Evolutionary conservation across 2,797 vertebrate genomes (phyloP).

Genomic region (Zalophus californianus): DNA sequence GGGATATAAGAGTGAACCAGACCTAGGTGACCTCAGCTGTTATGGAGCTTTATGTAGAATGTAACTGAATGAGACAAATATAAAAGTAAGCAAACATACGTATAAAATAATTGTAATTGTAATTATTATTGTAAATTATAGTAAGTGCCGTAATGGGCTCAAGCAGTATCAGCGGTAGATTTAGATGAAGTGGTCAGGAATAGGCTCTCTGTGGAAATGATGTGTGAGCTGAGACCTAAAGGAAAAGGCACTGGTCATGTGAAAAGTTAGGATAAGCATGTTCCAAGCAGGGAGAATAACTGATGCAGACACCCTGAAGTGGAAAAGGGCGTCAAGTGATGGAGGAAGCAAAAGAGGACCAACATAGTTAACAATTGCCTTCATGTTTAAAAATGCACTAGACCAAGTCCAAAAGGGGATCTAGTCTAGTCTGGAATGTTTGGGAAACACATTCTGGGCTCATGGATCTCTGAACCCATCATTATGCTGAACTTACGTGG

Average conservation of each 20-base stretch:
- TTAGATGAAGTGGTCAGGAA: slow-evolving; percentile 23
- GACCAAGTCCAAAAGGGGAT: slow-evolving; percentile 22
- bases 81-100: slow-evolving; percentile 10
- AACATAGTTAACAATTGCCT: not conserved
- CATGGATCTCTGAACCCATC: not conserved
- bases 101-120: slow-evolving; percentile 19
- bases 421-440: not conserved
- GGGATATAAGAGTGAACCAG: not conserved
- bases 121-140: not conserved
- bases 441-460: not conserved
- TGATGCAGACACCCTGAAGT: not conserved
- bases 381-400: not conserved
- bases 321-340: not conserved
- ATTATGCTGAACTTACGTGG: not conserved
- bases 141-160: not conserved
- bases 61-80: slow-evolving; percentile 10
- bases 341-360: not conserved
- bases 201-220: not conserved
- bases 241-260: not conserved
- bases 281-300: not conserved
- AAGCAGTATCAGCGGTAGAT: not conserved
- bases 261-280: slow-evolving; percentile 27
- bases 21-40: not conserved
- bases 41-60: not conserved
- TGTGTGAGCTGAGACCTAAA: not conserved